Evolutionary conservation across 2,797 vertebrate species (phyloP).

Genomic region (Bradypus variegatus): DNA sequence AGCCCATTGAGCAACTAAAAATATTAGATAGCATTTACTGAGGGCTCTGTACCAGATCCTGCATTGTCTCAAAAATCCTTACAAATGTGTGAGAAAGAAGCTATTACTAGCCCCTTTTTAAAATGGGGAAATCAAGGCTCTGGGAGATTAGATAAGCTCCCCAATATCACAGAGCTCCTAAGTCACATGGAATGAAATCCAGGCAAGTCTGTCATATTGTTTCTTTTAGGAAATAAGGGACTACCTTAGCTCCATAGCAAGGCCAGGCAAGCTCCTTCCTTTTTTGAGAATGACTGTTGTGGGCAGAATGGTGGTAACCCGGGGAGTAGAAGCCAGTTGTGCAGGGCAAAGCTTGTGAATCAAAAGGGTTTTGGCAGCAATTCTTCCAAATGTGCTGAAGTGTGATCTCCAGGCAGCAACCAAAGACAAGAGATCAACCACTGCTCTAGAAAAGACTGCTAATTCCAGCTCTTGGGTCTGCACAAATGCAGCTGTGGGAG

Average conservation of each 20-base stretch:
- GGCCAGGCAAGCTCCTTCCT: background rate
- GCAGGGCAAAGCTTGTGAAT: conserved; percentile 18
- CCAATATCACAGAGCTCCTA: background rate
- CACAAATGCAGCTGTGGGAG: background rate
- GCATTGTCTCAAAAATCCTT: background rate
- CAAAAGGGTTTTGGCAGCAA: background rate
- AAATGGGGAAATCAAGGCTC: conserved; percentile 19
- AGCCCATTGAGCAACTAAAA: conserved; percentile 14
- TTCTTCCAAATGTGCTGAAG: background rate
- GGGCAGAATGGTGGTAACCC: background rate
- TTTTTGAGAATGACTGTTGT: background rate
- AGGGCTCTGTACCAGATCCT: background rate
- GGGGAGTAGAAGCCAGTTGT: background rate
- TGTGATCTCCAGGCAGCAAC: background rate
- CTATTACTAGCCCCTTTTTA: background rate
- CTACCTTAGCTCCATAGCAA: background rate
- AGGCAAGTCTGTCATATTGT: background rate
- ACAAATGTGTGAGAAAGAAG: background rate
- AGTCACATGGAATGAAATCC: background rate
- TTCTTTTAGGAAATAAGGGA: background rate
- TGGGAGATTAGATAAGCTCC: background rate
- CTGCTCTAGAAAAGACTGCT: background rate
- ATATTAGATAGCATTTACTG: conserved; percentile 4
- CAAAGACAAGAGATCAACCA: background rate
- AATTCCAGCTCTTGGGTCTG: background rate